Conservation (phyloP, 2,888 invertebrate genomes). For the Neria commutata region DNA sequence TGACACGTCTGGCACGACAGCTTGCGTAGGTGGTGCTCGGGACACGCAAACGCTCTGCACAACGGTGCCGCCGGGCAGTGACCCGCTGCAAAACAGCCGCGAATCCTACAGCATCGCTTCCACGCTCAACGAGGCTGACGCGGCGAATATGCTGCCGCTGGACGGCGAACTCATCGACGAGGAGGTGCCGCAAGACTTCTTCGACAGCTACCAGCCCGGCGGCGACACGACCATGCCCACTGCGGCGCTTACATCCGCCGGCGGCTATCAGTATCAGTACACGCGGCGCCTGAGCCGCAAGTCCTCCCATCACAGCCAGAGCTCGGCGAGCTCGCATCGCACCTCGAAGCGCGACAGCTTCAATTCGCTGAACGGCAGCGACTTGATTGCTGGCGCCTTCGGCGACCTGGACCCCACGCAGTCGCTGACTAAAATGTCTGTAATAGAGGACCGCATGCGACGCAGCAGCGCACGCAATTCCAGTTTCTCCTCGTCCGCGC, state of each 20-base stretch:
- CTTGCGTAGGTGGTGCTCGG: conserved; percentile 35
- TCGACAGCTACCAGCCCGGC: conserved; percentile 51
- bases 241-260: conserved; percentile 32
- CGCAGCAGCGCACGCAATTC: conserved; percentile 51
- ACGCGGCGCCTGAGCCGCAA: conserved; percentile 55
- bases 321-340: conserved; percentile 31
- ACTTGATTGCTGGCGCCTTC: conserved; percentile 58
- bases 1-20: conserved; percentile 30
- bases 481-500: conserved; percentile 54
- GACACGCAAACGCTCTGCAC: conserved; percentile 16
- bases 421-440: conserved; percentile 59
- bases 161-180: conserved; percentile 42
- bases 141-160: conserved; percentile 15
- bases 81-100: conserved; percentile 40
- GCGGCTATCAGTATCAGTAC: conserved; percentile 56
- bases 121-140: conserved; percentile 33
- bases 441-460: conserved; percentile 57
- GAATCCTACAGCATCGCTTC: conserved; percentile 48
- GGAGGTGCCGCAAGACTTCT: conserved; percentile 53
- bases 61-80: conserved; percentile 43
- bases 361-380: conserved; percentile 54
- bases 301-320: conserved; percentile 45
- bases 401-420: conserved; percentile 58
- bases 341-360: conserved; percentile 57
- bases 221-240: conserved; percentile 38